Base-by-base conservation (phyloP, 2,888 invertebrate species). In the Prosopocoilus inquinatus region DNA sequence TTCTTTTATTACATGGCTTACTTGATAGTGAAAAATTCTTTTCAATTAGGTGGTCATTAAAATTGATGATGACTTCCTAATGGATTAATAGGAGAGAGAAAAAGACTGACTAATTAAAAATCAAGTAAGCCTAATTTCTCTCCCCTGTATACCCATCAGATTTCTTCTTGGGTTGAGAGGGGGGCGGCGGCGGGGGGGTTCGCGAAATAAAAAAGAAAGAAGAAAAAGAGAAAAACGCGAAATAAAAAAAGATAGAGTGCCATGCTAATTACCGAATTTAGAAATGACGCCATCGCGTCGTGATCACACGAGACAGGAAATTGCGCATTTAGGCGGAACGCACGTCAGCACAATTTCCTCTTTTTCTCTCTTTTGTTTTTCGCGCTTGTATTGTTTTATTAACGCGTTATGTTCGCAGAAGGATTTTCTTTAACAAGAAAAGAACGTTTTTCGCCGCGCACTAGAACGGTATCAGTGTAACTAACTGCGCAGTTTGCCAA, bases 21-120 rank as follows among this genome's bases (percentile, higher is more conserved):
- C 38, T 12, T 38, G n/a, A n/a, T n/a, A n/a, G n/a, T 11, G 38
- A 38, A 5, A 11, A 4, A 11, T 1, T 12, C 13, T 38, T 36
- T 38, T 38, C 11, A 38, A 38, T 38, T 38, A 38, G 44, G 44
- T 11, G 44, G 44, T 11, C 44, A 15, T 13, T 20, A 15, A 51
- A 28, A 9, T 12, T 16, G n/a, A 44, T 48, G 63, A 50, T 52
- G 62, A 39, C 41, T 49, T 62, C 55, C 66, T 62, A 68, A 68
- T 65, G 66, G 66, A 65, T 66, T 66, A 70, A 86, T 87, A 86
- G 86, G 86, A 86, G 86, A 86, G 86, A 86, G 86, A 86, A 87
- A 87, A 87, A 87, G 86, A 87, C 86, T 87, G 86, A 87, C 86
- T 86, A 74, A 69, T 71, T 66, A 67, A 77, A 66, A 73, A 79